phyloP scores from a whole-genome alignment of 2,888 invertebrate genomes.

The Drosophila suboccidentalis region DNA sequence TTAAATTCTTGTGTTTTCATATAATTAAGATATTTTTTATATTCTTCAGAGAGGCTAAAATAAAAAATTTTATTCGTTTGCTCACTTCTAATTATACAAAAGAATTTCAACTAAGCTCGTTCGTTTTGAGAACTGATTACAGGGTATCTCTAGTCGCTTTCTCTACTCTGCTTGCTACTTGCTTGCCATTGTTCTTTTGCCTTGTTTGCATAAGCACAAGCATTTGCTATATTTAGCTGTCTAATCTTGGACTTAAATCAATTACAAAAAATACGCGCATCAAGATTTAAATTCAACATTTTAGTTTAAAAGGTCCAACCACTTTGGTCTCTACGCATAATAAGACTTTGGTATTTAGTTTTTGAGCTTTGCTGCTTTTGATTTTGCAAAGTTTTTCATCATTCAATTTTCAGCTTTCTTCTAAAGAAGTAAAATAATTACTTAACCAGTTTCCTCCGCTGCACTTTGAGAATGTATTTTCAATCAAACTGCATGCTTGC shows the following conservation, averaged over 20 bases:
- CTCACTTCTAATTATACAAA: too few relatives aligned
- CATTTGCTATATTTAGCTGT: slow-evolving; percentile 28
- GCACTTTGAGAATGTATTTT: slow-evolving; percentile 13
- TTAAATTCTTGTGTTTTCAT: too few relatives aligned
- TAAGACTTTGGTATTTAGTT: not conserved
- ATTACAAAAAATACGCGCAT: not conserved
- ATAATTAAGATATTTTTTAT: too few relatives aligned
- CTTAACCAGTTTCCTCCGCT: not conserved
- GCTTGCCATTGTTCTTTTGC: not conserved
- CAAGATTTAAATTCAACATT: not conserved
- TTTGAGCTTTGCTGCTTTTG: not conserved
- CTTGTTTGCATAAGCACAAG: slow-evolving; percentile 18
- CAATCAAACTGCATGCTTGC: slow-evolving; percentile 2
- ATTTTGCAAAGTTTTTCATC: not conserved
- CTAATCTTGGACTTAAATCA: slow-evolving; percentile 4
- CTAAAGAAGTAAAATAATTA: slow-evolving; percentile 1
- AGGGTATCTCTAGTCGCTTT: slow-evolving; percentile 8
- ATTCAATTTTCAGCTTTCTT: not conserved
- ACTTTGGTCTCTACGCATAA: not conserved
- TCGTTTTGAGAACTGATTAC: not conserved
- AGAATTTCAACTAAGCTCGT: too few relatives aligned
- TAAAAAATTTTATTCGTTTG: too few relatives aligned
- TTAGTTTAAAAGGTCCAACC: not conserved
- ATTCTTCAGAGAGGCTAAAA: too few relatives aligned
- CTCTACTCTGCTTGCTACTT: not conserved